Base-by-base conservation (phyloP, 1,140 invertebrate genomes). In the Lerema accius region DNA sequence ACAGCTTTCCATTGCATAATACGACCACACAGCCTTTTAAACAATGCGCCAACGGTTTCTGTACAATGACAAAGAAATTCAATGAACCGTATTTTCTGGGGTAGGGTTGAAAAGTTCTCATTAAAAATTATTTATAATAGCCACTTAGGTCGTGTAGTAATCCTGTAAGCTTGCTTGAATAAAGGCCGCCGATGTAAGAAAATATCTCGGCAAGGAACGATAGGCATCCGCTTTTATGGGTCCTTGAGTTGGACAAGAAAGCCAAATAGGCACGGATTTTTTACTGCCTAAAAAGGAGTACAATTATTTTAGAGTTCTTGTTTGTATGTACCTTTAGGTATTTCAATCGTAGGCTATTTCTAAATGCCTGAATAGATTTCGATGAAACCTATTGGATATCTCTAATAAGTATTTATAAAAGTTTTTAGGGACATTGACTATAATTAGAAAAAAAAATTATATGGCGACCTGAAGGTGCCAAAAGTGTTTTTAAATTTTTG, bases 61-160 rank as follows among this genome's bases (percentile, higher is more conserved):
- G 16, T 17, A 26, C 4, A 13, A 42, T 42, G 37, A 42, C 37
- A 39, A 40, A 42, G 50, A 55, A 55, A 40, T 55, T 55, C 35
- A 40, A 55, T 26, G 50, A 55, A 55, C 32, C 15, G 32, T 39
- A 14, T 32, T 32, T 37, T 11, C 10, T 11, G 35, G n/a, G 4
- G 32, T 7, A 11, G 15, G 45, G 13, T 51, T 35, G 17, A 15
- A 51, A 43, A 35, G 37, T 28, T 39, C 19, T 43, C 49, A 39
- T 55, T 62, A 50, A 39, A 49, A 50, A 11, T 16, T 40, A 40
- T 17, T 15, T 45, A 48, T 59, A 63, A 63, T 67, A 37, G 61
- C 32, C 62, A 62, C 53, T 63, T 59, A 37, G 43, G 43, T 35
- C 40, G 19, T 55, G 50, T 7, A 55, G 50, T 55, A 55, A 55